Conservation (phyloP, 2,113 vertebrate genomes). For the Mesocricetus auratus region DNA sequence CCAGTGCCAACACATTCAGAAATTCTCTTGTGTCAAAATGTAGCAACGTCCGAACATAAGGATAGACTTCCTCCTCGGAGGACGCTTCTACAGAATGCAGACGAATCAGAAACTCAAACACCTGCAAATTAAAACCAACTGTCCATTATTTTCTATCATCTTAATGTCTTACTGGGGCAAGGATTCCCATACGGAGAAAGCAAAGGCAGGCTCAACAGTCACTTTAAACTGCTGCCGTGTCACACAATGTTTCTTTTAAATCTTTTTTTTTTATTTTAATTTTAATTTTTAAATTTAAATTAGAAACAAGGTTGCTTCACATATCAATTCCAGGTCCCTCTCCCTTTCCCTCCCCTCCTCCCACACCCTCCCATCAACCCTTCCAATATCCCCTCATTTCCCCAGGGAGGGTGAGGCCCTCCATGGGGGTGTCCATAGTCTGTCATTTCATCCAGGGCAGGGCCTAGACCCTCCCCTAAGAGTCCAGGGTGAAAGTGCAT, state of each 20-base stretch:
- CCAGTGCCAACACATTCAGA: constrained; percentile 98
- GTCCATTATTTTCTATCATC: constrained; percentile 35
- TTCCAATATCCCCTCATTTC: no score
- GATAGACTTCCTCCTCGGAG: constrained; percentile 95
- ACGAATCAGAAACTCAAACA: constrained; percentile 98
- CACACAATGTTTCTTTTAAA: background rate
- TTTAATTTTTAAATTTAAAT: no score
- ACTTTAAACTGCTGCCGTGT: background rate
- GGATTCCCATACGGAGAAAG: constrained; percentile 1
- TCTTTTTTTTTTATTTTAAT: no score
- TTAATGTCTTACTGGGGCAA: constrained; percentile 2
- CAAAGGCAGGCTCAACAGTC: background rate
- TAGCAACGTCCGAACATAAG: constrained; percentile 93
- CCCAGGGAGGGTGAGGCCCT: no score
- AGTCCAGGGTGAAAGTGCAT: no score
- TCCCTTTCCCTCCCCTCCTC: no score
- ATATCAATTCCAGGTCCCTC: no score
- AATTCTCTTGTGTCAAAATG: constrained; percentile 98
- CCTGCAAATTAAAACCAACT: constrained; percentile 85
- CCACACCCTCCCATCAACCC: no score
- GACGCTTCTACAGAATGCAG: constrained; percentile 93
- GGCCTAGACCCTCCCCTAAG: no score
- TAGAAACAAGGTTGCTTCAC: no score
- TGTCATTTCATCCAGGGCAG: no score
- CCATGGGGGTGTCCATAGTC: no score